Conservation (phyloP, 2,113 vertebrate species). For the human (Homo sapiens) region DNA sequence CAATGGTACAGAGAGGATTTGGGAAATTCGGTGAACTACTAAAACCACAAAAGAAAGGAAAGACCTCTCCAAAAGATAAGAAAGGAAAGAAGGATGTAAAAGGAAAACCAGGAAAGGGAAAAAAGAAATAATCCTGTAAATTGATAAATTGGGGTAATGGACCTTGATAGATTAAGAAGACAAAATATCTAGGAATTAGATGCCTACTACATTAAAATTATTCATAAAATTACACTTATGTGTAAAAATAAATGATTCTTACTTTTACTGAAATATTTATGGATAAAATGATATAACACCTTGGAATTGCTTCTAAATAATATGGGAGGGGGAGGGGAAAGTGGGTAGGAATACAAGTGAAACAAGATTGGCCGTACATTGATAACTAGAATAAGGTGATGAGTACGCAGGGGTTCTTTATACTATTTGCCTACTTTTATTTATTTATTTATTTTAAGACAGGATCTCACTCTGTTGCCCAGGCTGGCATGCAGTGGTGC, state of each 20-base stretch:
- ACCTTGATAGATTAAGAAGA: neutral
- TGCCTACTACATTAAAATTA: neutral
- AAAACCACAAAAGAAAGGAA: conserved; percentile 59
- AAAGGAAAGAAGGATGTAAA: conserved; percentile 72
- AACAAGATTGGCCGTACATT: neutral
- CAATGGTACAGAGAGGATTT: conserved; percentile 73
- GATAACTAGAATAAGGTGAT: neutral
- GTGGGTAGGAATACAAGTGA: neutral
- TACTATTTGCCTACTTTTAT: neutral
- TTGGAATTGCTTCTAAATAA: neutral
- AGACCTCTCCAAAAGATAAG: conserved; percentile 72
- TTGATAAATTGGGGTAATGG: neutral
- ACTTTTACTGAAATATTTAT: conserved; percentile 16
- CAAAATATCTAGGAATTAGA: neutral
- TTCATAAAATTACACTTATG: neutral
- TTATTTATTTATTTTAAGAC: no score
- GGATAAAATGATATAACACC: neutral
- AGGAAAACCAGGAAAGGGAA: conserved; percentile 68
- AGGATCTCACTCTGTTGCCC: no score
- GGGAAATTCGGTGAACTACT: conserved; percentile 60
- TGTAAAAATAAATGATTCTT: neutral
- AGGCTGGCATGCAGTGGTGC: no score
- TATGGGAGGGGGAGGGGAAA: neutral
- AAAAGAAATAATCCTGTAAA: conserved; percentile 67
- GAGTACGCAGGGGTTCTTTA: neutral